phyloP scores from a whole-genome alignment of 2,888 invertebrate genomes.

The Idaea dimidiata region DNA sequence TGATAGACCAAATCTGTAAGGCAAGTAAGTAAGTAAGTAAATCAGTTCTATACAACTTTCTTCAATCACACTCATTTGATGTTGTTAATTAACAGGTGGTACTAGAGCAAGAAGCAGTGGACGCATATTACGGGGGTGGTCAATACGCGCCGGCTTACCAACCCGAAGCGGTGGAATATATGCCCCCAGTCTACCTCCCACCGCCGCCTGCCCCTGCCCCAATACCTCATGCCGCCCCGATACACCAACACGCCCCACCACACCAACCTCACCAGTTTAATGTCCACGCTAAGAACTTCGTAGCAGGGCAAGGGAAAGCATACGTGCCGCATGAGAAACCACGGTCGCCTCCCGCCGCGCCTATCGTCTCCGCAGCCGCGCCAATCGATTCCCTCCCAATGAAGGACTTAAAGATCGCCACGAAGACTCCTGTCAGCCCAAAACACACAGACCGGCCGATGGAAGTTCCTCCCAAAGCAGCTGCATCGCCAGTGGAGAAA shows the following conservation, averaged over 20 bases:
- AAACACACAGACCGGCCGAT: conserved; percentile 54
- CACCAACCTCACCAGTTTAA: conserved; percentile 69
- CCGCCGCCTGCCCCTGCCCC: conserved; percentile 61
- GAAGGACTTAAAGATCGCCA: conserved; percentile 68
- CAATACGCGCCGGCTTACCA: conserved; percentile 66
- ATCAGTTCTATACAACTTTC: too few species aligned
- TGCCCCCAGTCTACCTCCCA: conserved; percentile 68
- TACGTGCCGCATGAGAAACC: conserved; percentile 53
- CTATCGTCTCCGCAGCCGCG: conserved; percentile 39
- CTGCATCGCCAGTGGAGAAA: conserved; percentile 50
- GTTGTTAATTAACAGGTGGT: conserved; percentile 39
- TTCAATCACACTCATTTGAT: not conserved
- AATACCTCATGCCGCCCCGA: conserved; percentile 41
- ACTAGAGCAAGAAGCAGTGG: conserved; percentile 75
- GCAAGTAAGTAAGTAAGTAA: too few species aligned
- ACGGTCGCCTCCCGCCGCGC: conserved; percentile 42
- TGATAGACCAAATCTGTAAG: too few species aligned
- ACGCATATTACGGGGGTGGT: conserved; percentile 69
- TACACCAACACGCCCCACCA: conserved; percentile 52
- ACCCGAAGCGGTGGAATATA: conserved; percentile 67
- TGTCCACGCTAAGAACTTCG: conserved; percentile 76
- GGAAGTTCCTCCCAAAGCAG: conserved; percentile 44
- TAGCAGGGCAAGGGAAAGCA: conserved; percentile 62
- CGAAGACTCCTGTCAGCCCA: conserved; percentile 60
- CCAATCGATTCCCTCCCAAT: conserved; percentile 63